Evolutionary conservation across 2,113 vertebrate species (phyloP).

Genomic region (Craseonycteris thonglongyai): DNA sequence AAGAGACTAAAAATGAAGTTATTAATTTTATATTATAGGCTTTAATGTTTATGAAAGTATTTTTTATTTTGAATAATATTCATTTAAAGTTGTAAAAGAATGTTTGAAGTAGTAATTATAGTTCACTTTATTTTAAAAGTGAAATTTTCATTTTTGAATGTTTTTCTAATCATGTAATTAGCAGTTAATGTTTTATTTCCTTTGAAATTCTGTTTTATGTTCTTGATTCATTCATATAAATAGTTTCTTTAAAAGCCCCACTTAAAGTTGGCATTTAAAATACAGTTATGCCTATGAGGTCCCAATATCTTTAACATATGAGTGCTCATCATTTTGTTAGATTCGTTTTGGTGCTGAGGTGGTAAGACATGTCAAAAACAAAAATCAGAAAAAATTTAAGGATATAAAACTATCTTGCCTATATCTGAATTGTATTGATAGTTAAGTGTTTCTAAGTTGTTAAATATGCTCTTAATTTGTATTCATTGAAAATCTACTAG

Average conservation of each 20-base stretch:
- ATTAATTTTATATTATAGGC: neutral
- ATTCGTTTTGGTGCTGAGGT: neutral
- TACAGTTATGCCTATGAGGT: neutral
- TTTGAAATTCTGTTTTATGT: neutral
- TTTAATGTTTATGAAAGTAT: constrained; percentile 19
- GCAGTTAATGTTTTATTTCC: neutral
- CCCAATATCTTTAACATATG: neutral
- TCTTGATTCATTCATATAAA: neutral
- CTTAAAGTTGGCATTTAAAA: neutral
- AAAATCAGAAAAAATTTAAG: neutral
- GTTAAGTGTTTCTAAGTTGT: neutral
- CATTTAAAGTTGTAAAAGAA: neutral
- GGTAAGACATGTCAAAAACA: neutral
- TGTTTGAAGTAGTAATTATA: neutral
- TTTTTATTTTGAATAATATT: neutral
- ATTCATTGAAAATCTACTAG: constrained; percentile 7
- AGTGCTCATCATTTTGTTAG: neutral
- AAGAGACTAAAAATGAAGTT: neutral
- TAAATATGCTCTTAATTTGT: neutral
- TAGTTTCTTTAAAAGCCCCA: neutral
- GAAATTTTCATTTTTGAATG: neutral
- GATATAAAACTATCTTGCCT: neutral
- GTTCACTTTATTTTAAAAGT: constrained; percentile 3
- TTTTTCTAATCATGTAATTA: neutral
- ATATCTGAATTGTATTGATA: neutral